Evolutionary conservation across 1,140 invertebrate species (phyloP).

Genomic region (Chironomus striatipennis): DNA sequence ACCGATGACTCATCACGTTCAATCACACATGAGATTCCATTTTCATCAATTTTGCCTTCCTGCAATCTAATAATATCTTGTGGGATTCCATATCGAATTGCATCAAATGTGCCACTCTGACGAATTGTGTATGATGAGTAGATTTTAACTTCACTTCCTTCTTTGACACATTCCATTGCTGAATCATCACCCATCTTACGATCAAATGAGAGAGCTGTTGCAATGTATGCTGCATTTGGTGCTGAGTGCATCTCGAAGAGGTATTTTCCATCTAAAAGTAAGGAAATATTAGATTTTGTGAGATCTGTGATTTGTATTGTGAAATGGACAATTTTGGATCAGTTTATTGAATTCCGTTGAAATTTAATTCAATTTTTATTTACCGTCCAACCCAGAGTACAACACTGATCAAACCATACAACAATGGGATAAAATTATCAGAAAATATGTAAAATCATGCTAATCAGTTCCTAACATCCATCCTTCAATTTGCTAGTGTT

Average conservation of each 20-base stretch:
- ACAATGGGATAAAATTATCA: no score
- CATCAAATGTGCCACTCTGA: not conserved
- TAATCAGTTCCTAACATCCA: no score
- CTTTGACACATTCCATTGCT: constrained; percentile 16
- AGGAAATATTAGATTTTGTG: not conserved
- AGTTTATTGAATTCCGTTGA: no score
- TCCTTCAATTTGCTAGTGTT: no score
- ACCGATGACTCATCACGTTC: not conserved
- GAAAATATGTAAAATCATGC: no score
- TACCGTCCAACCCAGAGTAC: no score
- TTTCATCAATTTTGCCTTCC: not conserved
- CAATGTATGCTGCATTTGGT: not conserved
- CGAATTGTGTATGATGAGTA: constrained; percentile 5
- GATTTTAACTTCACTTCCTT: constrained; percentile 7
- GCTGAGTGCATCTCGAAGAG: not conserved
- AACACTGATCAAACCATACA: no score
- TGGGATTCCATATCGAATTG: not conserved
- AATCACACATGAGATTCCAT: not conserved
- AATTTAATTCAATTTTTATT: not conserved
- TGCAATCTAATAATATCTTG: not conserved
- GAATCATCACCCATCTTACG: constrained; percentile 18
- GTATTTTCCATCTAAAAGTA: not conserved
- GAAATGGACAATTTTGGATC: no score
- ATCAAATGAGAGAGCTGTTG: not conserved
- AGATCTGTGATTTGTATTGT: not conserved